These are phyloP conservation scores for Opisthograptis luteolata DNA, from an alignment of 2,888 invertebrate genomes.

Conservation along the genomic window DNA sequence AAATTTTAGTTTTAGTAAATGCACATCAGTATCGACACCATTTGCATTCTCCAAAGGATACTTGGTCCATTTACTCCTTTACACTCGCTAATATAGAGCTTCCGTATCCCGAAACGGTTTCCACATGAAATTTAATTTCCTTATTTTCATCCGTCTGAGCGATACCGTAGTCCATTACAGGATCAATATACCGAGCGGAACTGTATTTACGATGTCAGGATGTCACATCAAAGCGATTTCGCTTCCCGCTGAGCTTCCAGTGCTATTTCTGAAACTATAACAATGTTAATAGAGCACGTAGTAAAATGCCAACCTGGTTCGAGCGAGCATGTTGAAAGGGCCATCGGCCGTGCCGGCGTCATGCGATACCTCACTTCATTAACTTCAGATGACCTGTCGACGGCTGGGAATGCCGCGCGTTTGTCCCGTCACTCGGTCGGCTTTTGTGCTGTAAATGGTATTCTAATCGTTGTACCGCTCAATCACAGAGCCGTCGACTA, in stretches of 20 bases:
- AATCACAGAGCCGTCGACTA: slow-evolving; percentile 35
- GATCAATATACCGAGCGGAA: slow-evolving; percentile 16
- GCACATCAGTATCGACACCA: too few species aligned
- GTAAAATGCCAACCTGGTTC: slow-evolving; percentile 21
- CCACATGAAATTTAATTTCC: slow-evolving; percentile 4
- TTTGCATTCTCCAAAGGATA: slow-evolving; percentile 11
- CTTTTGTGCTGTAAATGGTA: slow-evolving; percentile 45
- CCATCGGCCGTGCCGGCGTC: slow-evolving; percentile 11
- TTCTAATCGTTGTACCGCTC: slow-evolving; percentile 41
- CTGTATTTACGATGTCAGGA: slow-evolving; percentile 18
- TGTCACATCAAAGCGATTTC: slow-evolving; percentile 19
- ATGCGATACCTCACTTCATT: slow-evolving; percentile 35
- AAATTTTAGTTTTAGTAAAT: too few species aligned
- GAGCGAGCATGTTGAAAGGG: slow-evolving; percentile 22
- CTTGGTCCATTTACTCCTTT: slow-evolving; percentile 5
- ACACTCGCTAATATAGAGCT: not conserved
- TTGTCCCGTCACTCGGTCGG: slow-evolving; percentile 31
- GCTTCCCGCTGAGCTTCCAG: slow-evolving; percentile 8
- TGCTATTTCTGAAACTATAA: slow-evolving; percentile 12
- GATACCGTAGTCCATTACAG: slow-evolving; percentile 3
- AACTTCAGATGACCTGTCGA: slow-evolving; percentile 33
- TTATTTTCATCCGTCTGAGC: slow-evolving; percentile 8
- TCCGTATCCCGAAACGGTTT: not conserved
- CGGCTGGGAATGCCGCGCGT: slow-evolving; percentile 32
- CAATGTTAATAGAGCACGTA: slow-evolving; percentile 19